Conservation (phyloP, 2,888 invertebrate genomes). For the Hydriomena furcata region DNA sequence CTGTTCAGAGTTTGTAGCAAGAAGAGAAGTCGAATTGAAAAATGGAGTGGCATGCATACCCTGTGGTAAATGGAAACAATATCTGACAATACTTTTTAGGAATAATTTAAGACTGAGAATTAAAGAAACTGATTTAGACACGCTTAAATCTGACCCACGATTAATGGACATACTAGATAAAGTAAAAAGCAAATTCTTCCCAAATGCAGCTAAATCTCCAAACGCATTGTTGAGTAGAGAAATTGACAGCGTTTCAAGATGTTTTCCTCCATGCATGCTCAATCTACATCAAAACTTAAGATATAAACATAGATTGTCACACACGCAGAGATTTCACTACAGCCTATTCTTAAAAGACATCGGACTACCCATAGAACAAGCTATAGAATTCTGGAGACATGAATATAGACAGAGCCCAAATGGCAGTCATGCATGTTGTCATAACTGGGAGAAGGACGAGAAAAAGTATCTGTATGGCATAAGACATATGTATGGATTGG, state of each 20-base stretch:
- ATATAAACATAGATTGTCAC: constrained; percentile 85
- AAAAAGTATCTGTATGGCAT: constrained; percentile 87
- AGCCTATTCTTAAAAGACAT: constrained; percentile 88
- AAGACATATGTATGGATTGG: constrained; percentile 88
- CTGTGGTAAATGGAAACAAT: constrained; percentile 82
- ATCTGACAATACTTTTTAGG: constrained; percentile 72
- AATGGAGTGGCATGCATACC: constrained; percentile 79
- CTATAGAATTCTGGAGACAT: constrained; percentile 85
- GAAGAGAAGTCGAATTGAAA: constrained; percentile 75
- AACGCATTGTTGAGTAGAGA: constrained; percentile 55
- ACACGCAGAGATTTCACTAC: constrained; percentile 85
- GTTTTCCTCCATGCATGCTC: constrained; percentile 87
- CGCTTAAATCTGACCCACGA: constrained; percentile 62
- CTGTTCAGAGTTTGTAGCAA: constrained; percentile 79
- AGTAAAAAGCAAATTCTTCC: constrained; percentile 46
- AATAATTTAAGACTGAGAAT: constrained; percentile 66
- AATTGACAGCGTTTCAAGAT: constrained; percentile 63
- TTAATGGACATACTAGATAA: constrained; percentile 57
- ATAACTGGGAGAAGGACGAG: constrained; percentile 85
- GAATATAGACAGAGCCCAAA: constrained; percentile 83
- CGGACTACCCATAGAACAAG: constrained; percentile 86
- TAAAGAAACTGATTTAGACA: constrained; percentile 46
- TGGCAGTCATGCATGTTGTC: constrained; percentile 79
- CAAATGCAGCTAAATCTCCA: constrained; percentile 32
- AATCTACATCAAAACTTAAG: constrained; percentile 82